Evolutionary conservation across 2,113 vertebrate genomes (phyloP).

Genomic region (Progne subis): DNA sequence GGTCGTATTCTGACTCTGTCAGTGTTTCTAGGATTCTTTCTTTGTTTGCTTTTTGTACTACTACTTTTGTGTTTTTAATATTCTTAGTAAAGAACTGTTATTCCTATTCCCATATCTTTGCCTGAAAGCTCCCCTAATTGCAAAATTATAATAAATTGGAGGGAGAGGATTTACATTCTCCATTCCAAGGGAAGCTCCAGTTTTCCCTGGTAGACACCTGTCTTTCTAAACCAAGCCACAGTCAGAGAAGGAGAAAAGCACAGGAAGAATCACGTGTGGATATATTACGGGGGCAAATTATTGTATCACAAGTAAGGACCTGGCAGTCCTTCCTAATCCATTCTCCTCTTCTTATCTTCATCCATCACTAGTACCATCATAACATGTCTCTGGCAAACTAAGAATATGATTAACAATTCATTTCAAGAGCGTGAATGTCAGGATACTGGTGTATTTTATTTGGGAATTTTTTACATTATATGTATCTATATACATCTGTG

Average conservation of each 20-base stretch:
- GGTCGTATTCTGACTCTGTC: too few species aligned
- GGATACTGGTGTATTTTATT: accelerated
- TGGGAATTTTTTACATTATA: neutral
- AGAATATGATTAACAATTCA: neutral
- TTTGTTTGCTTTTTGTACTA: too few species aligned
- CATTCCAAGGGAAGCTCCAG: too few species aligned
- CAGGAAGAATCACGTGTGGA: neutral
- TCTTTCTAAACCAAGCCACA: too few species aligned
- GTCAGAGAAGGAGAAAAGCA: neutral
- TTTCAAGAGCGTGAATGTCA: neutral
- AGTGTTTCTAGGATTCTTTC: too few species aligned
- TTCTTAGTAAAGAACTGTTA: too few species aligned
- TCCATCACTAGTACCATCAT: neutral
- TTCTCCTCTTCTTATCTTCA: neutral
- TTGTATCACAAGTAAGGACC: neutral
- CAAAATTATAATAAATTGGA: too few species aligned
- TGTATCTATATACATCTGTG: neutral
- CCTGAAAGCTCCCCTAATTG: too few species aligned
- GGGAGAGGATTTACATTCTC: too few species aligned
- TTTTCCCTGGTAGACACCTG: too few species aligned
- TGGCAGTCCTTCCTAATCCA: neutral
- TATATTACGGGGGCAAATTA: neutral
- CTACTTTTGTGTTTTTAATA: too few species aligned
- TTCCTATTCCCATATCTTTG: too few species aligned
- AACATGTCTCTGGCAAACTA: neutral